Evolutionary conservation across 2,888 invertebrate genomes (phyloP).

Genomic region (Cenopis cana): DNA sequence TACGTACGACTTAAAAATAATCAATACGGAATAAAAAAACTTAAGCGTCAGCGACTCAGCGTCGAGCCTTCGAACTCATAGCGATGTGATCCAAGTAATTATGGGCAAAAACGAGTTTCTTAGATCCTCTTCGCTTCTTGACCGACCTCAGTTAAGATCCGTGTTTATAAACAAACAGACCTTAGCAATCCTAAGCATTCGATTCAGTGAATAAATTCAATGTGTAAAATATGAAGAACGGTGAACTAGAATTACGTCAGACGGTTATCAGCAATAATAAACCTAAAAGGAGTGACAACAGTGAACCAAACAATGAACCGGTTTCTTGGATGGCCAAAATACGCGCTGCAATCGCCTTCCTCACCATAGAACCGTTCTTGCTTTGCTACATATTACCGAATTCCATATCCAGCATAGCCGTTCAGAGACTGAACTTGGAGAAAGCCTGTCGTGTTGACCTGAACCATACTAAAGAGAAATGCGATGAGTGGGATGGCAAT

Average conservation of each 20-base stretch:
- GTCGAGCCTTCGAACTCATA: conserved; percentile 19
- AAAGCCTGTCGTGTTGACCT: conserved; percentile 84
- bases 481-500: conserved; percentile 60
- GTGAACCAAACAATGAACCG: conserved; percentile 42
- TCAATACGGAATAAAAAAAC: conserved; percentile 43
- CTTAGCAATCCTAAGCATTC: conserved; percentile 24
- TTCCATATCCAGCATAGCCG: conserved; percentile 84
- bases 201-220: conserved; percentile 10
- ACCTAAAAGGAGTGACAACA: conserved; percentile 46
- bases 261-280: conserved; percentile 35
- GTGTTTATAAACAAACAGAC: conserved; percentile 60
- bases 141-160: conserved; percentile 52
- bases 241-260: conserved; percentile 30
- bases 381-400: conserved; percentile 87
- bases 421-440: conserved; percentile 82
- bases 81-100: conserved; percentile 31
- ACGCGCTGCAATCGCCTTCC: conserved; percentile 58
- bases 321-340: conserved; percentile 51
- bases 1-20: not conserved
- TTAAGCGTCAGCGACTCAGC: conserved; percentile 45
- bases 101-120: conserved; percentile 54
- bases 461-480: conserved; percentile 77
- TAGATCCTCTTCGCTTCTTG: conserved; percentile 46
- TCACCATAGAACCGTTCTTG: conserved; percentile 88
- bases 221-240: conserved; percentile 23